Percentiles rank a stretch among this genome's conserved stretches.
phyloP scores from a whole-genome alignment of 2,888 invertebrate genomes.

The Elgonia sp. region DNA sequence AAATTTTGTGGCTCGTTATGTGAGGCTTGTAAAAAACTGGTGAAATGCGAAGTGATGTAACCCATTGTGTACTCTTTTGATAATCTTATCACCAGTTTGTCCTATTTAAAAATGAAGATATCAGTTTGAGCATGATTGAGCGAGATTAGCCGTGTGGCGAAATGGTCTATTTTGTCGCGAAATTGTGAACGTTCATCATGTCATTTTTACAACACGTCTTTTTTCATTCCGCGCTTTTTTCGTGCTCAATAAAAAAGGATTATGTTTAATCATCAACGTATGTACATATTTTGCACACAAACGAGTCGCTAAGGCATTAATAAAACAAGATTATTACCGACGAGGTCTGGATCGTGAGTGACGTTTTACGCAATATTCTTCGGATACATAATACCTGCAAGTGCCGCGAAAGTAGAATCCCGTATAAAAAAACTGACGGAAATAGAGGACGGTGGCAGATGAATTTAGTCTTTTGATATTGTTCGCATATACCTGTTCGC shows the following conservation, averaged over 20 bases:
- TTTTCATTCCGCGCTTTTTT: neutral
- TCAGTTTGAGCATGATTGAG: constrained; percentile 42
- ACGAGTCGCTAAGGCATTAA: constrained; percentile 64
- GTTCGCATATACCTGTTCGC: constrained; percentile 28
- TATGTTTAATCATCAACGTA: constrained; percentile 59
- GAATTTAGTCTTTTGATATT: constrained; percentile 57
- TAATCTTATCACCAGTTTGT: constrained; percentile 63
- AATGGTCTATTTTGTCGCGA: constrained; percentile 7
- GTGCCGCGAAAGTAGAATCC: constrained; percentile 62
- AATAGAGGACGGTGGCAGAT: constrained; percentile 52
- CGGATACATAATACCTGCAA: constrained; percentile 63
- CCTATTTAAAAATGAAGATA: constrained; percentile 69
- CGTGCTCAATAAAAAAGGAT: constrained; percentile 22
- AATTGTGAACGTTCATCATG: neutral
- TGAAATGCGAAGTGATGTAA: constrained; percentile 63
- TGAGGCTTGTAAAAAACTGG: neutral
- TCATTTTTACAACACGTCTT: constrained; percentile 5
- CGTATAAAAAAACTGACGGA: constrained; percentile 49
- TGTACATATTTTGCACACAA: constrained; percentile 57
- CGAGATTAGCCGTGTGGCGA: constrained; percentile 39
- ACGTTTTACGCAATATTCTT: constrained; percentile 73
- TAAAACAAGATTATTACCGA: constrained; percentile 73
- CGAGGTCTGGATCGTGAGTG: constrained; percentile 71
- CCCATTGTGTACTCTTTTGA: constrained; percentile 54
- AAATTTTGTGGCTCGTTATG: neutral